phyloP scores from a whole-genome alignment of 2,888 invertebrate species.

The Apoda limacodes region DNA sequence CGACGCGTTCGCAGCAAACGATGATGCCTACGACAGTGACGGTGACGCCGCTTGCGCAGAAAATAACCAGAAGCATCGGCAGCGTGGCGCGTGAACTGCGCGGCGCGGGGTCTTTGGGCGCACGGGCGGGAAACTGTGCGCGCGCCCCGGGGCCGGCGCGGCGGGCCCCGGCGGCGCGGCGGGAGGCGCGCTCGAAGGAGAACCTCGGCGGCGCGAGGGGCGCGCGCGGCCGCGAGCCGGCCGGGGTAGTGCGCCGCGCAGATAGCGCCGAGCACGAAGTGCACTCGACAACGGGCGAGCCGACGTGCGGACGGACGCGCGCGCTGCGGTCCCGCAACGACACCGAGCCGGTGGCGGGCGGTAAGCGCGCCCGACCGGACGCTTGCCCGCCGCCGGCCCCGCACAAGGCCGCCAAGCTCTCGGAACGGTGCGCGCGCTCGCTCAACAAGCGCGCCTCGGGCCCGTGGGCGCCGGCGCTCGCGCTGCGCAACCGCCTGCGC shows the following conservation, averaged over 20 bases:
- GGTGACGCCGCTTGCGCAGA: conserved; percentile 24
- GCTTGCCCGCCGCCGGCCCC: conserved; percentile 30
- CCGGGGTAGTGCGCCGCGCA: conserved; percentile 27
- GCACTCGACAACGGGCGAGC: conserved; percentile 39
- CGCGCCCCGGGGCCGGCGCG: conserved; percentile 55
- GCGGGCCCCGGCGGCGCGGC: conserved; percentile 48
- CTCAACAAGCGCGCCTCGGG: conserved; percentile 26
- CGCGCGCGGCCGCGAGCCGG: conserved; percentile 36
- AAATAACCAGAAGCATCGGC: conserved; percentile 30
- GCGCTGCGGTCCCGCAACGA: conserved; percentile 29
- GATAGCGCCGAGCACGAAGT: conserved; percentile 32
- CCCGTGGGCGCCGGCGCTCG: conserved; percentile 48
- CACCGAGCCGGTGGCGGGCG: conserved; percentile 21
- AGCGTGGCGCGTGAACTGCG: conserved; percentile 17
- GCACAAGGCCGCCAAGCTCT: conserved; percentile 16
- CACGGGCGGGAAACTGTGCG: conserved; percentile 49
- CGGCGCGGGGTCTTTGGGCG: conserved; percentile 27
- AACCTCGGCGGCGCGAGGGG: conserved; percentile 47
- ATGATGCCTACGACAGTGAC: too few species aligned
- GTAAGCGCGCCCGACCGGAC: conserved; percentile 27
- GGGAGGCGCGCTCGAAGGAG: conserved; percentile 52
- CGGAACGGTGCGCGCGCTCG: conserved; percentile 19
- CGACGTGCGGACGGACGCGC: conserved; percentile 21
- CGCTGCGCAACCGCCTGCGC: conserved; percentile 54
- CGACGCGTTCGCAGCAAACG: conserved; percentile 31